Conservation (phyloP, 2,113 vertebrate genomes). For the Aegithalos caudatus region DNA sequence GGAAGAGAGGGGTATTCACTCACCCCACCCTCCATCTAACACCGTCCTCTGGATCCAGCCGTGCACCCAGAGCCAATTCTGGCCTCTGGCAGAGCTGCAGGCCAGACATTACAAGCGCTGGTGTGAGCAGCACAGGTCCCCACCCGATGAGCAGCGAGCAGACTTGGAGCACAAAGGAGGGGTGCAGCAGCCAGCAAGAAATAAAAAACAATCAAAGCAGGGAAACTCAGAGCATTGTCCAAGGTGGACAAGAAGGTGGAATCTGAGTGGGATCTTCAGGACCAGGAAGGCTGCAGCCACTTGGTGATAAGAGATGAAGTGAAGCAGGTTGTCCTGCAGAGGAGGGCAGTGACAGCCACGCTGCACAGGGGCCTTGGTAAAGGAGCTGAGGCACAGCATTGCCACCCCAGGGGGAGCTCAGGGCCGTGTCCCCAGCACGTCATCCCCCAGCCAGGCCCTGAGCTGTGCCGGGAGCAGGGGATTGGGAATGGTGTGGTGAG, state of each 20-base stretch:
- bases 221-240: not conserved
- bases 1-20: slow-evolving; percentile 74
- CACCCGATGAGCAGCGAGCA: slow-evolving; percentile 69
- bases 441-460: rapidly evolving
- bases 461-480: not conserved
- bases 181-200: slow-evolving; percentile 17
- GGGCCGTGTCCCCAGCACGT: rapidly evolving
- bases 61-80: slow-evolving; percentile 50
- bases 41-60: slow-evolving; percentile 58
- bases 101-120: slow-evolving; percentile 79
- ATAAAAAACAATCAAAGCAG: not conserved
- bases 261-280: not conserved
- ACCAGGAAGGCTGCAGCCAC: not conserved
- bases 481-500: not conserved
- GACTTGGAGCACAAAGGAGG: slow-evolving; percentile 35
- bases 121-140: slow-evolving; percentile 65
- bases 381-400: not conserved
- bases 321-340: not conserved
- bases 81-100: slow-evolving; percentile 72
- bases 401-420: rapidly evolving
- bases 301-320: rapidly evolving
- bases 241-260: not conserved
- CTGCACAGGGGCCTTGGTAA: not conserved
- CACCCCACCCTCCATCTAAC: slow-evolving; percentile 72
- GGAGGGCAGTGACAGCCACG: not conserved